Evolutionary conservation across 1,140 invertebrate genomes (phyloP), one percentile per base, ranked within the genome.

Genomic region (Mercenaria mercenaria): DNA sequence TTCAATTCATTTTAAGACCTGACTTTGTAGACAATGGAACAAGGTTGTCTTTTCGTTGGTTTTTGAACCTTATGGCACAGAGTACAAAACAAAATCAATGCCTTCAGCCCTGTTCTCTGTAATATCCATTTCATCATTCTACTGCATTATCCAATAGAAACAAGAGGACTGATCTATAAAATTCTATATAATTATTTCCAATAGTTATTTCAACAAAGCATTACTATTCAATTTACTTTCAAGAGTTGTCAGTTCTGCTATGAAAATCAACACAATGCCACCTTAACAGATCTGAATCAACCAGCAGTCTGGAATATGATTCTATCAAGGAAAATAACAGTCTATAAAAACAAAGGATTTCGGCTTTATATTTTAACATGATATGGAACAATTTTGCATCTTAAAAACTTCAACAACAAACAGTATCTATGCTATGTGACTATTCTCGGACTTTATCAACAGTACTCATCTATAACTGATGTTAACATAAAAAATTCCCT

Each of bases 261-360:
- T 59, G 56, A 13, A 20, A 13, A n/a, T 61, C 18, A 34, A 34
- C 32, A 67, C 6, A 72, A 41, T 18, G 37, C 2, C 11, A 37
- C 34, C 26, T 64, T 39, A 76, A 76, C 76, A 56, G 47, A 79
- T 79, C 76, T 56, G 23, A 50, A 50, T 76, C 8, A 52, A 37
- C 29, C 76, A 79, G 76, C 76, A 79, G 47, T 79, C 29, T 8
- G 39, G 74, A 77, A 37, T 39, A 79, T 41, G 23, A 52, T 34
- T 41, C 6, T 18, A 34, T 41, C 26, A 50, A n/a, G 26, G 29
- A 79, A 79, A 18, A 79, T 79, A 79, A 79, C 76, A 79, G 56
- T 50, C 29, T 37, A 79, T 26, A 79, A 56, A 56, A 56, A 79
- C 47, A 79, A 79, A 79, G 76, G 76, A 79, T 79, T 79, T 79